Conservation (phyloP, 2,113 vertebrate species). For the Rhegmatorhina hoffmannsi region DNA sequence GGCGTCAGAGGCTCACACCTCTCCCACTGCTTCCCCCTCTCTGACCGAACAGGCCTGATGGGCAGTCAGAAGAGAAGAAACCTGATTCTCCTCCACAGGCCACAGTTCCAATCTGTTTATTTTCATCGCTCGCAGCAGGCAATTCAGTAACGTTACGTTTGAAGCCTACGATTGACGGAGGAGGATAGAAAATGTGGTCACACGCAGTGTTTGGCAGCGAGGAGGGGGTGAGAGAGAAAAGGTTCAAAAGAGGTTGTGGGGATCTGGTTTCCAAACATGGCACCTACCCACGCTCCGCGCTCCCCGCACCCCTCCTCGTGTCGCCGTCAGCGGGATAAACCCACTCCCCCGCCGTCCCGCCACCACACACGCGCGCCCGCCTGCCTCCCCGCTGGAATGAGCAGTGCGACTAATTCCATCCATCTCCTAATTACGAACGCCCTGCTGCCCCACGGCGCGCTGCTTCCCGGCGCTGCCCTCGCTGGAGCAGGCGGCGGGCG, state of each 20-base stretch:
- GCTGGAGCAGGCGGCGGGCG: neutral
- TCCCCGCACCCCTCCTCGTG: neutral
- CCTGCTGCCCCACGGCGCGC: neutral
- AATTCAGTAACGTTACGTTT: conserved; percentile 27
- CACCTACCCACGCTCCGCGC: conserved; percentile 32
- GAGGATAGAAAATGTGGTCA: conserved; percentile 40
- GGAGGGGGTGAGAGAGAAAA: neutral
- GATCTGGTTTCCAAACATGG: conserved; percentile 68
- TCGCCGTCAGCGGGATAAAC: neutral
- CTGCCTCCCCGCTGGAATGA: neutral
- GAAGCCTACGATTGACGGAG: conserved; percentile 10
- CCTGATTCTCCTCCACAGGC: conserved; percentile 54
- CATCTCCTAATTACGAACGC: neutral
- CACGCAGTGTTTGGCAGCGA: neutral
- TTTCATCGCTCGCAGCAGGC: conserved; percentile 21
- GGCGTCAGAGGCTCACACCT: neutral
- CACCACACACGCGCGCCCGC: neutral
- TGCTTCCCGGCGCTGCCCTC: neutral
- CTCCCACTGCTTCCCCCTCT: neutral
- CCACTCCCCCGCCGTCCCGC: neutral
- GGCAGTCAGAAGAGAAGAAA: conserved; percentile 23
- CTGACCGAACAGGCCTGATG: conserved; percentile 48
- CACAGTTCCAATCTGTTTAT: conserved; percentile 44
- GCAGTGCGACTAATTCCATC: neutral
- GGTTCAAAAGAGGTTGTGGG: conserved; percentile 44